phyloP scores from a whole-genome alignment of 2,888 invertebrate species.

The Unio pictorum region DNA sequence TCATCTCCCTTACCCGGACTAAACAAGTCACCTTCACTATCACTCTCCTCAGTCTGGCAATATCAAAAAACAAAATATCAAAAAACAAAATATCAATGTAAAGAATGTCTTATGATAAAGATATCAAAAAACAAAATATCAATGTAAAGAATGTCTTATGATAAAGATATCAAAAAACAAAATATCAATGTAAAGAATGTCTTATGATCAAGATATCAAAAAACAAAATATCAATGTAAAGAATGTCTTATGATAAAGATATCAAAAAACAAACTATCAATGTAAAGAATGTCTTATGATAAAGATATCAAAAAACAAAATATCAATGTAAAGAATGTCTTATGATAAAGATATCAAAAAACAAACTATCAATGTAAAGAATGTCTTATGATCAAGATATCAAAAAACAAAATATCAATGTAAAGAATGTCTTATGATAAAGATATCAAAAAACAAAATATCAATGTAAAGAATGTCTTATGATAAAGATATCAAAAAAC shows the following conservation, averaged over 20 bases:
- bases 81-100: neutral
- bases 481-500: neutral
- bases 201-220: no score
- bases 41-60: conserved; percentile 30
- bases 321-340: neutral
- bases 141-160: no score
- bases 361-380: neutral
- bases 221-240: neutral
- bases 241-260: no score
- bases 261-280: neutral
- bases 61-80: neutral
- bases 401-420: neutral
- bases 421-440: no score
- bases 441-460: neutral
- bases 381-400: no score
- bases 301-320: neutral
- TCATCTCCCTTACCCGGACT: conserved; percentile 20
- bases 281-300: no score
- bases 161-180: neutral
- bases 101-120: no score
- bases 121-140: neutral
- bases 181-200: neutral
- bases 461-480: no score
- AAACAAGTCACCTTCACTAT: conserved; percentile 49
- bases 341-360: neutral